These are phyloP conservation scores for Oligia latruncula DNA, from an alignment of 2,888 invertebrate species.

Conservation along the genomic window DNA sequence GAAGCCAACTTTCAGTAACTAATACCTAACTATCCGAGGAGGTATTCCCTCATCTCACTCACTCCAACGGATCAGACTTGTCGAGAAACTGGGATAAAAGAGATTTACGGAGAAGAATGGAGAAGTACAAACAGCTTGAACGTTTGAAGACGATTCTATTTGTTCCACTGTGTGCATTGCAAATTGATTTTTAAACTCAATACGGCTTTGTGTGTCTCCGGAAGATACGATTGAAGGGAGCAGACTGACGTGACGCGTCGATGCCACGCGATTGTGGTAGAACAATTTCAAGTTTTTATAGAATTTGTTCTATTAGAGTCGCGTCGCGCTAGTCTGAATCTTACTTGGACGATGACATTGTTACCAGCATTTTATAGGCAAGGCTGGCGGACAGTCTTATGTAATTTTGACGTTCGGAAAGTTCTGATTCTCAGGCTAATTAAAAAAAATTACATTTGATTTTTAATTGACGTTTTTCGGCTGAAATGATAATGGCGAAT, in stretches of 20 bases:
- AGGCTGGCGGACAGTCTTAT: too few relatives aligned
- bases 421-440: too few relatives aligned
- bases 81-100: slow-evolving; percentile 1
- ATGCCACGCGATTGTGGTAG: not conserved
- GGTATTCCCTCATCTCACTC: not conserved
- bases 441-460: too few relatives aligned
- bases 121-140: slow-evolving; percentile 31
- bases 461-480: not conserved
- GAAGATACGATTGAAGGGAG: slow-evolving; percentile 2
- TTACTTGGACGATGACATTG: not conserved
- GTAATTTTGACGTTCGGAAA: too few relatives aligned
- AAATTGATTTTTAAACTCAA: slow-evolving; percentile 41
- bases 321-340: not conserved
- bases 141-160: slow-evolving; percentile 7
- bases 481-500: not conserved
- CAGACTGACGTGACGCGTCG: not conserved
- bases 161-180: not conserved
- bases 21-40: not conserved
- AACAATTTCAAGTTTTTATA: not conserved
- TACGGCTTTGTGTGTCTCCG: slow-evolving; percentile 2
- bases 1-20: slow-evolving; percentile 1
- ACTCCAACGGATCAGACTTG: slow-evolving; percentile 5
- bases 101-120: slow-evolving; percentile 14
- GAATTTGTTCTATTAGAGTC: not conserved
- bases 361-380: not conserved